Evolutionary conservation across 1,140 invertebrate genomes (phyloP).

Genomic region (Catajapyx aquilonaris): DNA sequence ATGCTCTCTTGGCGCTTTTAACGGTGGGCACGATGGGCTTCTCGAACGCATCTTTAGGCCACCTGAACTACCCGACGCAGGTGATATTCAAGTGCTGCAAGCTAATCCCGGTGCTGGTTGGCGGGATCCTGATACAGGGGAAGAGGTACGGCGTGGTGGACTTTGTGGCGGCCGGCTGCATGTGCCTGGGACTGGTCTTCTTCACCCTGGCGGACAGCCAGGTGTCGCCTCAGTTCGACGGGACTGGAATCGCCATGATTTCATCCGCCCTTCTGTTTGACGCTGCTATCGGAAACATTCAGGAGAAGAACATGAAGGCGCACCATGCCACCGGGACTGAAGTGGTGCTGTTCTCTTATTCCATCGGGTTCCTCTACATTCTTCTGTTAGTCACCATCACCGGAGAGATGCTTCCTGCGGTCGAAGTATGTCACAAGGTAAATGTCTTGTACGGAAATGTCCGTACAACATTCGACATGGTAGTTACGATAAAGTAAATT

Average conservation of each 20-base stretch:
- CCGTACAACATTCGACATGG: neutral
- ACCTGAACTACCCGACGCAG: conserved; percentile 85
- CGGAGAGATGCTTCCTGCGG: conserved; percentile 52
- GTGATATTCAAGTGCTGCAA: conserved; percentile 95
- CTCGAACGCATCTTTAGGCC: conserved; percentile 84
- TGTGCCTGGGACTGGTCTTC: conserved; percentile 78
- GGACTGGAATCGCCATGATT: conserved; percentile 72
- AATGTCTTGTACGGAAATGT: conserved; percentile 13
- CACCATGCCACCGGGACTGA: conserved; percentile 65
- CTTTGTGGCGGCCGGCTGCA: conserved; percentile 57
- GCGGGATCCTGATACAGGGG: conserved; percentile 75
- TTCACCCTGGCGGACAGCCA: conserved; percentile 83
- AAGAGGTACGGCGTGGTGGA: conserved; percentile 69
- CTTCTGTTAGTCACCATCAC: conserved; percentile 46
- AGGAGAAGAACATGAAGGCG: conserved; percentile 81
- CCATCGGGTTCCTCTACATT: conserved; percentile 68
- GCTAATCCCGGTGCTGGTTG: conserved; percentile 81
- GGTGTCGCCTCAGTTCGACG: conserved; percentile 73
- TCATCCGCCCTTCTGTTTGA: conserved; percentile 70
- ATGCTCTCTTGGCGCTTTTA: conserved; percentile 58
- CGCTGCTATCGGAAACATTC: conserved; percentile 85
- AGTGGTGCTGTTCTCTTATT: conserved; percentile 85
- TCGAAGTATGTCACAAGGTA: conserved; percentile 57
- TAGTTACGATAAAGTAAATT: neutral
- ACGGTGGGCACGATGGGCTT: conserved; percentile 90